Conservation (phyloP, 2,113 vertebrate genomes). For the Bagarius yarrelli region DNA sequence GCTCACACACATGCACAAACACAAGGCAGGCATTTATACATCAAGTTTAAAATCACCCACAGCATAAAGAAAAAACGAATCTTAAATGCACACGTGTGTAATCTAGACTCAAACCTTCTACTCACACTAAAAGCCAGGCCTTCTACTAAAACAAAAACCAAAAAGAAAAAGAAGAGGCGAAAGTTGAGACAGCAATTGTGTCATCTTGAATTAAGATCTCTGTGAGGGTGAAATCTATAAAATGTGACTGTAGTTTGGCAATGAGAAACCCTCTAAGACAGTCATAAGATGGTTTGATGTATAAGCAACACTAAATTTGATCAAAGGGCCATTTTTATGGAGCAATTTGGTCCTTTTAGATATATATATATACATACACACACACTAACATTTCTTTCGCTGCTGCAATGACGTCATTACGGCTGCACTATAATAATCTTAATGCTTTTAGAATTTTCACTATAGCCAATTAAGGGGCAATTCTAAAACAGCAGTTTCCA, state of each 20-base stretch:
- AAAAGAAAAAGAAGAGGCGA: neutral
- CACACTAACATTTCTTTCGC: too few species aligned
- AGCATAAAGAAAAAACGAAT: too few species aligned
- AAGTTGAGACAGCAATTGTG: neutral
- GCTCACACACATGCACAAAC: too few species aligned
- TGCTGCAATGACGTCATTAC: too few species aligned
- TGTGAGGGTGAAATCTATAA: slow-evolving; percentile 29
- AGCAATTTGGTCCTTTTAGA: neutral
- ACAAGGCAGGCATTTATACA: too few species aligned
- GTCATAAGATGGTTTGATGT: neutral
- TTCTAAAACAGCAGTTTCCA: neutral
- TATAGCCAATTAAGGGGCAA: neutral
- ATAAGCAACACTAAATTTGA: neutral
- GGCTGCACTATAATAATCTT: too few species aligned
- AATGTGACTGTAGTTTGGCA: neutral
- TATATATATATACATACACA: neutral
- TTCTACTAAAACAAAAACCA: too few species aligned
- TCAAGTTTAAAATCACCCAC: too few species aligned
- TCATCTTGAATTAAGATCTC: slow-evolving; percentile 2
- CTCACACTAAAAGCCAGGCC: neutral
- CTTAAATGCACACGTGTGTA: too few species aligned
- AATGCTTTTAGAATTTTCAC: too few species aligned
- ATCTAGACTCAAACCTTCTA: too few species aligned
- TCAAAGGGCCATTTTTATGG: neutral
- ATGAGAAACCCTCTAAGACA: neutral